These are phyloP conservation scores for Alexandromys fortis DNA, from an alignment of 2,113 vertebrate genomes.

Conservation along the genomic window DNA sequence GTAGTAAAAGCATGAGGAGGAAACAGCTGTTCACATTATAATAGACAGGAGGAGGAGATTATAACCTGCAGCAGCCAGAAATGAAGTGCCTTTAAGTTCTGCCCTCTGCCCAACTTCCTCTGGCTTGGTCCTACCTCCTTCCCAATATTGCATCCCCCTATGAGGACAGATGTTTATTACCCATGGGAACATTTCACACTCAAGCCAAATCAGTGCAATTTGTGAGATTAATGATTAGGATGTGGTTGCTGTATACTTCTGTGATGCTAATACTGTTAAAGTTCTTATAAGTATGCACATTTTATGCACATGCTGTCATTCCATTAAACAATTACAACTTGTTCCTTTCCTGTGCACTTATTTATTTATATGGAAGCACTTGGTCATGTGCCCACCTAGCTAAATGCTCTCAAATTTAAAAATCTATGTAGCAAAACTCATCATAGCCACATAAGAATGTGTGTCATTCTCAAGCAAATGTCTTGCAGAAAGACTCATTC, in stretches of 20 bases:
- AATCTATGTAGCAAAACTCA: background rate
- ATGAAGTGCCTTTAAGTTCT: background rate
- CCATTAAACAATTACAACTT: background rate
- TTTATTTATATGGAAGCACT: background rate
- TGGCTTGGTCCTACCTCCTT: background rate
- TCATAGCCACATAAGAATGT: background rate
- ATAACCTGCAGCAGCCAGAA: background rate
- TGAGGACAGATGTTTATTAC: background rate
- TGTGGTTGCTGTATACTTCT: background rate
- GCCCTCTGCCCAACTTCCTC: background rate
- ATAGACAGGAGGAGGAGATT: too few relatives aligned
- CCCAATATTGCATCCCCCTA: too few relatives aligned
- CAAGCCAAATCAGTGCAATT: background rate
- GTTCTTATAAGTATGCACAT: background rate
- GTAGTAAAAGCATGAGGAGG: background rate
- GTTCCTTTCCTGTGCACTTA: background rate
- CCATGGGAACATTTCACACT: background rate
- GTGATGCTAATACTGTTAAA: background rate
- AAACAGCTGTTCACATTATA: background rate
- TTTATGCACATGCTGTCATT: too few relatives aligned
- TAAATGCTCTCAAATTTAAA: background rate
- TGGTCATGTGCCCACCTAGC: background rate
- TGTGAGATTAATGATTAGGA: too few relatives aligned
- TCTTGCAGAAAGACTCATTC: background rate
- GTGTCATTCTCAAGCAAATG: background rate